These are phyloP conservation scores for Lagocephalus sceleratus DNA, from an alignment of 2,797 vertebrate species.

Conservation along the genomic window DNA sequence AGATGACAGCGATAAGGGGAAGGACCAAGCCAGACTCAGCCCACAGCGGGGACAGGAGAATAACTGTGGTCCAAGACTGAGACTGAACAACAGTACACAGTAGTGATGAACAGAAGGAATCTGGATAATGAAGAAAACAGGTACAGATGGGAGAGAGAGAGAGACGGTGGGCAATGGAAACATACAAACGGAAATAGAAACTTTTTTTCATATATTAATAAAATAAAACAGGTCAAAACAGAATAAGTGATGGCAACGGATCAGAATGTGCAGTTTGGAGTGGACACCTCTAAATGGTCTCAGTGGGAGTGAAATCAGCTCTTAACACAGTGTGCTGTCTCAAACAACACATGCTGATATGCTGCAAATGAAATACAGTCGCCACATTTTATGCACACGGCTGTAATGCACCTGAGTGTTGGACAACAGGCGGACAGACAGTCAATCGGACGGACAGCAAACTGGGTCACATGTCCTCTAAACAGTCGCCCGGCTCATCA, in stretches of 20 bases:
- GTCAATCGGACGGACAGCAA: slow-evolving; percentile 3
- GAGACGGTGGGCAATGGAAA: slow-evolving; percentile 55
- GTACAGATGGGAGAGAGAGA: slow-evolving; percentile 49
- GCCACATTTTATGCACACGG: slow-evolving; percentile 14
- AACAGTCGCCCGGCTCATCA: no score
- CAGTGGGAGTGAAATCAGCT: slow-evolving; percentile 9
- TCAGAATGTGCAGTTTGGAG: slow-evolving; percentile 20
- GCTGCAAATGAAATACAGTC: slow-evolving; percentile 15
- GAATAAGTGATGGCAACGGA: slow-evolving; percentile 27
- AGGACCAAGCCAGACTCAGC: slow-evolving; percentile 57
- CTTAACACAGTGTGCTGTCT: slow-evolving; percentile 8
- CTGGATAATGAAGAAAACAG: slow-evolving; percentile 29
- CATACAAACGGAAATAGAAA: slow-evolving; percentile 14
- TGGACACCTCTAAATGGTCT: background rate
- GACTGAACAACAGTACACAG: slow-evolving; percentile 42
- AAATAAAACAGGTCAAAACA: slow-evolving; percentile 34
- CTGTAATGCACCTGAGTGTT: background rate
- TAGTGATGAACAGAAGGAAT: slow-evolving; percentile 42
- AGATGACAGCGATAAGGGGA: slow-evolving; percentile 59
- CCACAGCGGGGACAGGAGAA: slow-evolving; percentile 45
- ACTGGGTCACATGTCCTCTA: background rate
- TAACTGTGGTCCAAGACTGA: slow-evolving; percentile 58
- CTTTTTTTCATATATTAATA: no score
- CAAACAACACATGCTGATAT: slow-evolving; percentile 30
- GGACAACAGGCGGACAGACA: background rate